Evolutionary conservation across 2,888 invertebrate genomes (phyloP).

Genomic region (Andrena fulva): DNA sequence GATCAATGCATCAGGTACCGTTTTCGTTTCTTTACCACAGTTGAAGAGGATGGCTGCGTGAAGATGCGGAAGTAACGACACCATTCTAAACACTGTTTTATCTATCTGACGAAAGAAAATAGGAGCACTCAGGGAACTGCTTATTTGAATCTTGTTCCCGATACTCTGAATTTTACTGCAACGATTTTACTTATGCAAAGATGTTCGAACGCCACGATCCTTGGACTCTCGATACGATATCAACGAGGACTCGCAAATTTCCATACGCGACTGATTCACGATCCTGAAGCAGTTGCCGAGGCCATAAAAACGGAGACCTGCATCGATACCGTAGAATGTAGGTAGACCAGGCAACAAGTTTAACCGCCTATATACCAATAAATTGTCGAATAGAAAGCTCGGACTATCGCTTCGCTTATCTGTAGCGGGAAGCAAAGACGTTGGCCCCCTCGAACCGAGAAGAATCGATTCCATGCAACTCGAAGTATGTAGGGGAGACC

Average conservation of each 20-base stretch:
- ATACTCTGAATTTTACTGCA: neutral
- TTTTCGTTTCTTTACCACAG: too few relatives aligned
- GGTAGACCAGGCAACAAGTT: neutral
- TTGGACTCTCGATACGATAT: neutral
- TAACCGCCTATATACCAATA: conserved; percentile 10
- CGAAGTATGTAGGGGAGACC: neutral
- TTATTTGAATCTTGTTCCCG: neutral
- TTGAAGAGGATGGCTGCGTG: too few relatives aligned
- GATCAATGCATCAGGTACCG: too few relatives aligned
- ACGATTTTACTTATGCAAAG: neutral
- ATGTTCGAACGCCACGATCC: neutral
- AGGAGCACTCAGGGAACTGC: too few relatives aligned
- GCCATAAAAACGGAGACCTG: neutral
- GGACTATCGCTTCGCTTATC: conserved; percentile 8
- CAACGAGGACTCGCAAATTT: neutral
- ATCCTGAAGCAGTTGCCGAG: neutral
- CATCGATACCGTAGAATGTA: conserved; percentile 16
- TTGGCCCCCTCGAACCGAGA: neutral
- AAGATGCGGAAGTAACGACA: too few relatives aligned
- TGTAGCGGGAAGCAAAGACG: conserved; percentile 5
- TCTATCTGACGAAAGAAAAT: too few relatives aligned
- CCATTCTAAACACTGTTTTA: too few relatives aligned
- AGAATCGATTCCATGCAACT: neutral
- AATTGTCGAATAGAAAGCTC: conserved; percentile 38
- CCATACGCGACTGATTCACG: conserved; percentile 12